Base-by-base conservation (phyloP, 2,888 invertebrate genomes). In the Nomada ferruginata region DNA sequence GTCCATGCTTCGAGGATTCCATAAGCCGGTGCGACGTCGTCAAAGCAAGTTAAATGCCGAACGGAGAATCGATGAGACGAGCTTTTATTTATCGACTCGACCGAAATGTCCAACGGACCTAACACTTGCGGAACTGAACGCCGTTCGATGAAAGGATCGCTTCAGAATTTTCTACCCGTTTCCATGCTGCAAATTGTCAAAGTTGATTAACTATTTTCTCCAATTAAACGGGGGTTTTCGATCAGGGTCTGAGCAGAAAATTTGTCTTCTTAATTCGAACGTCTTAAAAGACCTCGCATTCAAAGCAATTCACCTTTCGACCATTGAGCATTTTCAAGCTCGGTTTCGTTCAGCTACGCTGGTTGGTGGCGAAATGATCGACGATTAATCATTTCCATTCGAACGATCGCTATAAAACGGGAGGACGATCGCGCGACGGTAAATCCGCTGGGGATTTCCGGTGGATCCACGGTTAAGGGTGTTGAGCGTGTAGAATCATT, bases 21-120 rank as follows among this genome's bases (percentile, higher is more conserved):
- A 71, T 60, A 66, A 81, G 79, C 77, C 71, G 66, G 75, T 60
- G 42, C 69, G 55, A 59, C 68, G 57, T 63, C 84, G 63, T 81
- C 84, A 84, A 84, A 85, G 83, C 79, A 71, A 72, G 76, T 82
- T 73, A 83, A 83, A 76, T 61, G 76, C 76, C 83, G 83, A 73
- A 74, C 70, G 42, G 61, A 44, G 68, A 74, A 74, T 61, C 71
- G 79, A 65, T 79, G 76, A 68, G 76, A 82, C 76, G 79, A 69
- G 76, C 63, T 75, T 70, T 73, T 78, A 83, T 83, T 84, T 81
- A 70, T 79, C 69, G 77, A 75, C 57, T 68, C 44, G 74, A 74
- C 53, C 50, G 74, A 72, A 72, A 72, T 69, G 74, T 70, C 68
- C 52, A 29, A 18, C 50, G 26, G 57, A 71, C 63, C 66, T 53